phyloP scores from a whole-genome alignment of 2,888 invertebrate genomes.

The Cenopis cana region DNA sequence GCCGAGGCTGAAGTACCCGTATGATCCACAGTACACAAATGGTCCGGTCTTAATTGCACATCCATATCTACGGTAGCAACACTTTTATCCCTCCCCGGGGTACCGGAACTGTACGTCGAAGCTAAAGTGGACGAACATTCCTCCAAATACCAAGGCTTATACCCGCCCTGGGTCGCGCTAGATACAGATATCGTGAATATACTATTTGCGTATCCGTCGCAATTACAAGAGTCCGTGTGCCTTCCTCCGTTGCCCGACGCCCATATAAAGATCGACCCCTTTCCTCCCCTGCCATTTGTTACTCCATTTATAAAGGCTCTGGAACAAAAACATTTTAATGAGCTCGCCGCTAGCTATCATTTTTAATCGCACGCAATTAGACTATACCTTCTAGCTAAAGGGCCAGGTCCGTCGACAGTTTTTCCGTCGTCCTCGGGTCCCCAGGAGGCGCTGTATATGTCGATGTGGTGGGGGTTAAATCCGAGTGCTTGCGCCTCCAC shows the following conservation, averaged over 20 bases:
- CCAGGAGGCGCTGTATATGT: constrained; percentile 98
- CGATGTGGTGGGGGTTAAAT: constrained; percentile 96
- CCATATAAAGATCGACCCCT: constrained; percentile 98
- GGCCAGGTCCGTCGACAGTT: constrained; percentile 98
- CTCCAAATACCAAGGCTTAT: constrained; percentile 99
- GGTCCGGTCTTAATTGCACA: constrained; percentile 92
- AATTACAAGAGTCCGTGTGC: constrained; percentile 98
- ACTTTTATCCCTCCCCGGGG: constrained; percentile 95
- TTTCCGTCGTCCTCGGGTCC: constrained; percentile 98
- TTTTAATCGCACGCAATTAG: constrained; percentile 57
- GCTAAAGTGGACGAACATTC: constrained; percentile 99
- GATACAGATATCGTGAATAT: constrained; percentile 99
- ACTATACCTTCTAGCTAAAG: constrained; percentile 89
- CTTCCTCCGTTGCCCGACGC: constrained; percentile 98
- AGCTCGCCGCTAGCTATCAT: constrained; percentile 63
- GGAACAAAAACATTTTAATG: constrained; percentile 76
- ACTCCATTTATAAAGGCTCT: constrained; percentile 97
- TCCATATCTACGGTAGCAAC: constrained; percentile 97
- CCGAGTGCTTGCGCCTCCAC: constrained; percentile 97
- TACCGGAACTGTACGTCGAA: constrained; percentile 98
- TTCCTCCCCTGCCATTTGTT: constrained; percentile 95
- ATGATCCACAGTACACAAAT: constrained; percentile 95
- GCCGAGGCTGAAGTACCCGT: constrained; percentile 98
- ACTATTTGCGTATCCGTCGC: constrained; percentile 99
- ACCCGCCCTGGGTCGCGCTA: constrained; percentile 97